A percentile compares a stretch with the other conserved stretches of the same genome.
Evolutionary conservation across 53 echinoderm and acorn worm species (phyloP).

Genomic region (Zoroaster sp.): DNA sequence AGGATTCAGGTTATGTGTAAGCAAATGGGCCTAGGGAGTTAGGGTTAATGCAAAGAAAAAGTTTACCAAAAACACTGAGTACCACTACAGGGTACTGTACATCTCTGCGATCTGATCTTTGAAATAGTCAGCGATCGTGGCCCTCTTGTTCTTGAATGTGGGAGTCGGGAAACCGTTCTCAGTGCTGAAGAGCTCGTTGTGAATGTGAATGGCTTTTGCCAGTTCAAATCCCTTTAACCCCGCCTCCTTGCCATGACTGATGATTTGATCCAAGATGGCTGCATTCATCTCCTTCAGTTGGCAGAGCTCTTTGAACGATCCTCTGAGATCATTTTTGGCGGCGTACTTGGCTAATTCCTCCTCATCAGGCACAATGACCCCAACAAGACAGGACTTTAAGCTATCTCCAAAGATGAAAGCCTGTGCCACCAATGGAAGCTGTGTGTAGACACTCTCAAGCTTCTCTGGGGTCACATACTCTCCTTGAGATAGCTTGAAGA

Average conservation of each 20-base stretch:
- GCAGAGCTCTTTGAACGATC: slow-evolving; percentile 72
- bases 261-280: slow-evolving; percentile 61
- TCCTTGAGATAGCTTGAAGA: slow-evolving; percentile 95
- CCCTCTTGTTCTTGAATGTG: slow-evolving; percentile 81
- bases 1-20: no score
- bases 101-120: slow-evolving; percentile 58
- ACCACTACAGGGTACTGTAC: slow-evolving; percentile 56
- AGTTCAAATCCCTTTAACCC: slow-evolving; percentile 90
- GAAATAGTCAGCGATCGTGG: slow-evolving; percentile 59
- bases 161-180: slow-evolving; percentile 87
- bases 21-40: no score
- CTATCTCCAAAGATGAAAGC: slow-evolving; percentile 87
- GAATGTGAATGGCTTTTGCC: slow-evolving; percentile 76
- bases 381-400: slow-evolving; percentile 75
- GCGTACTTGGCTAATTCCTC: slow-evolving; percentile 67
- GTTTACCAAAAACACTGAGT: no score
- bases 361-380: slow-evolving; percentile 69
- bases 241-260: slow-evolving; percentile 59
- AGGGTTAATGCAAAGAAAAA: no score
- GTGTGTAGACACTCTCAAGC: slow-evolving; percentile 78
- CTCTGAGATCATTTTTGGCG: slow-evolving; percentile 52
- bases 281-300: slow-evolving; percentile 75
- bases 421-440: slow-evolving; percentile 73
- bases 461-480: slow-evolving; percentile 92
- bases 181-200: slow-evolving; percentile 73